Percentiles rank a stretch among this genome's conserved stretches.
phyloP scores from a whole-genome alignment of 2,113 vertebrate genomes.

The Strigops habroptila region DNA sequence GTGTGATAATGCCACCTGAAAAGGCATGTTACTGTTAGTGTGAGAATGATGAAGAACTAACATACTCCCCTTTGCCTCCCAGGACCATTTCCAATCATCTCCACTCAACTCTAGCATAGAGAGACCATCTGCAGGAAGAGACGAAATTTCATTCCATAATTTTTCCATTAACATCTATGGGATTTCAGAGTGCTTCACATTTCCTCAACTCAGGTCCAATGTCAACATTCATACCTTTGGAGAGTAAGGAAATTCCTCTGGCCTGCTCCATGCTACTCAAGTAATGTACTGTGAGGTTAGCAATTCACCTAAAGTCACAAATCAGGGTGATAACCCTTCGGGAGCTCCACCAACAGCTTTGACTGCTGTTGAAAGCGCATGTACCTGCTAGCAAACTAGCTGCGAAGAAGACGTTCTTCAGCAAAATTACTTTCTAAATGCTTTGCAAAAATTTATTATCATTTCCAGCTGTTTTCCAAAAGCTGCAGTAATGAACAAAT shows the following conservation, averaged over 20 bases:
- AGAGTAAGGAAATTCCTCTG: slow-evolving; percentile 10
- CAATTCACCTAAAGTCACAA: neutral
- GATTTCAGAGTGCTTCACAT: neutral
- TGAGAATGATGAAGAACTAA: neutral
- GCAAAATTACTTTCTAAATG: neutral
- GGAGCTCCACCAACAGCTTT: neutral
- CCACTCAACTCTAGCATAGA: neutral
- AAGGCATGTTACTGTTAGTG: neutral
- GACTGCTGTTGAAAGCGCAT: neutral
- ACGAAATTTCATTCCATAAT: neutral
- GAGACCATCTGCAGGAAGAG: neutral
- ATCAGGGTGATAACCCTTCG: neutral
- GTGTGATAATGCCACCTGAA: neutral
- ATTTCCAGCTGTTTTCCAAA: neutral
- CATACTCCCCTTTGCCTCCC: neutral
- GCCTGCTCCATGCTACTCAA: neutral
- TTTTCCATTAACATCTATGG: neutral
- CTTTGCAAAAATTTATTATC: neutral
- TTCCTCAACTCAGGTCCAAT: slow-evolving; percentile 11
- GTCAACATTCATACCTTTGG: slow-evolving; percentile 19
- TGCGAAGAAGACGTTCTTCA: neutral
- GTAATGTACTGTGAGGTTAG: neutral
- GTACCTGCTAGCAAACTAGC: neutral
- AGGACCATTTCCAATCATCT: neutral
- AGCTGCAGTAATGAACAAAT: neutral